Conservation (phyloP, 2,888 invertebrate genomes). For the Drosophila austrosaltans region DNA sequence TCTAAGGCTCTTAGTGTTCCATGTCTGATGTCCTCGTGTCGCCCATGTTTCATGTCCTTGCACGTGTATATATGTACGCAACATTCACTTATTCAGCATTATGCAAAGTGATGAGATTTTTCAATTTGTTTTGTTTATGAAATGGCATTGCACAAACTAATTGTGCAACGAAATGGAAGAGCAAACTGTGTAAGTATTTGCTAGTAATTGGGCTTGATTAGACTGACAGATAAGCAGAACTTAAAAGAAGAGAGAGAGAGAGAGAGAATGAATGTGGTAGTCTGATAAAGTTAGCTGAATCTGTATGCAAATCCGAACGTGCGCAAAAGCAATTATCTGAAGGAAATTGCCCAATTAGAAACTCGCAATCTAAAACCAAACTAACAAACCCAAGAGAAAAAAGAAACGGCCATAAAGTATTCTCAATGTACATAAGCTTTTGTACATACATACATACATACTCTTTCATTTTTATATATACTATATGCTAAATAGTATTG, state of each 20-base stretch:
- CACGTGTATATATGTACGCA: slow-evolving; percentile 23
- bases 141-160: slow-evolving; percentile 40
- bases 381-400: slow-evolving; percentile 19
- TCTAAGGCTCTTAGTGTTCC: slow-evolving; percentile 31
- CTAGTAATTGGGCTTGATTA: slow-evolving; percentile 24
- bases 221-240: slow-evolving; percentile 36
- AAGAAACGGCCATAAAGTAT: neutral
- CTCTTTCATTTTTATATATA: neutral
- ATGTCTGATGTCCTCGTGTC: slow-evolving; percentile 4
- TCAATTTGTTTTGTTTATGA: slow-evolving; percentile 51
- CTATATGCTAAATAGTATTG: neutral
- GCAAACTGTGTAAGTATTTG: slow-evolving; percentile 17
- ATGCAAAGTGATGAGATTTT: slow-evolving; percentile 64
- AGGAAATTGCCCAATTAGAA: slow-evolving; percentile 74
- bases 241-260: neutral
- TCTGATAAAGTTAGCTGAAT: neutral
- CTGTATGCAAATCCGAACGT: slow-evolving; percentile 28
- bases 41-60: neutral
- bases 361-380: slow-evolving; percentile 60
- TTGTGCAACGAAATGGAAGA: slow-evolving; percentile 39
- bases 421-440: neutral
- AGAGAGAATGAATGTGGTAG: neutral
- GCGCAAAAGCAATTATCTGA: slow-evolving; percentile 67
- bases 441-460: neutral
- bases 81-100: slow-evolving; percentile 47